Evolutionary conservation across 2,113 vertebrate genomes (phyloP).

Genomic region (Pristiophorus japonicus): DNA sequence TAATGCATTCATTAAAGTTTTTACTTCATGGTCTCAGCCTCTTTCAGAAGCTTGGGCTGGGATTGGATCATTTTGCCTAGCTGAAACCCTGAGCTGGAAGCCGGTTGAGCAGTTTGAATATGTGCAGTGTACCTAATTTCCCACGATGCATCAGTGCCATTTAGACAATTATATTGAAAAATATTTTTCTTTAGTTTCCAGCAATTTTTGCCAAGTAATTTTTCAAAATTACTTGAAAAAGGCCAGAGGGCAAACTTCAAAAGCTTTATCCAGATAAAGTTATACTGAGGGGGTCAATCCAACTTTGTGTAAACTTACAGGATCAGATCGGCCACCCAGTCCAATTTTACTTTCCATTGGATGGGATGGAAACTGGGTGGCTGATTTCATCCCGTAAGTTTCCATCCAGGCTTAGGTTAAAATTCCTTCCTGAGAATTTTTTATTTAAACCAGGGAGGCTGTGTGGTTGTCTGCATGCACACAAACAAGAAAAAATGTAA

Average conservation of each 20-base stretch:
- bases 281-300: not conserved
- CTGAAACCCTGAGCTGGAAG: not conserved
- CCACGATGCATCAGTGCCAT: not conserved
- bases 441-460: not conserved
- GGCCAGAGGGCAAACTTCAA: not conserved
- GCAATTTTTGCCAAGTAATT: not conserved
- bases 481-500: not conserved
- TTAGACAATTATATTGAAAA: not conserved
- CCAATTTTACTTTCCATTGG: not conserved
- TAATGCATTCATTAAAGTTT: not conserved
- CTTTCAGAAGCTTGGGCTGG: not conserved
- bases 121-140: not conserved
- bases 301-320: not conserved
- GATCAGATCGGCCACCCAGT: not conserved
- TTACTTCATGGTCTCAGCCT: not conserved
- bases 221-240: not conserved
- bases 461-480: not conserved
- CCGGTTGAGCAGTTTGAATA: not conserved
- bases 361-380: not conserved
- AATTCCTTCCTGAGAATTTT: not conserved
- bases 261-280: not conserved
- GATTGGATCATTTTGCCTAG: not conserved
- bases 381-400: not conserved
- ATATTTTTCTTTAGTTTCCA: not conserved
- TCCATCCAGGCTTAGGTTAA: not conserved